Evolutionary conservation across 2,113 vertebrate genomes (phyloP), one percentile per base, ranked within the genome.

Genomic region (Phoenicopterus ruber): DNA sequence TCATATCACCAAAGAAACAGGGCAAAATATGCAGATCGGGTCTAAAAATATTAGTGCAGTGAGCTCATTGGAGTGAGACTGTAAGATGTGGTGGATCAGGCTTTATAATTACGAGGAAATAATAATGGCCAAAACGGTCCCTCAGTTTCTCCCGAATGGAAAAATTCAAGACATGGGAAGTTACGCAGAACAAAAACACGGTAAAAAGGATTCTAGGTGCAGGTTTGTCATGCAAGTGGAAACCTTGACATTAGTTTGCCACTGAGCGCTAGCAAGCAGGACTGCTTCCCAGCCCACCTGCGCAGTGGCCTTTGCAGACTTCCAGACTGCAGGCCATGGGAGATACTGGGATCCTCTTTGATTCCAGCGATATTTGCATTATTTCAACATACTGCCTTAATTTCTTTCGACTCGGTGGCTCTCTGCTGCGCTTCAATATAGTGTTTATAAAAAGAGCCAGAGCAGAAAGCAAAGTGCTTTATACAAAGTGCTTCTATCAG

Each of bases 41-140:
- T 63, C 36, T 59, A 84, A 89, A 94, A 97, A 86, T 89, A 90
- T 88, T 88, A 62, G 88, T 57, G 66, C 32, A 81, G 49, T 16
- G 38, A 96, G 32, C 3, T 65, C 84, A 46, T 77, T 92, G 77
- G 38, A 42, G 52, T 5, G 46, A 82, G 76, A 80, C 36, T 76
- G 19, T 44, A 44, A 91, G 66, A 67, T 38, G 32, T 55, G n/a
- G 13, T 66, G 34, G 24, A 69, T 67, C 61, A 84, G 16, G 26
- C 13, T 83, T 88, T 44, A 83, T 13, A 22, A 0, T 17, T 76
- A 57, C 0, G 3, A 91, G 25, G 22, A 61, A 88, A 93, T 42
- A 86, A 34, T 88, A 84, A 59, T 67, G 86, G 49, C 29, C 88
- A 83, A 93, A 97, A 81, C 61, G 32, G 92, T 85, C 66, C 70